These are phyloP conservation scores for Centropus bengalensis DNA, from an alignment of 2,113 vertebrate species.

Conservation along the genomic window DNA sequence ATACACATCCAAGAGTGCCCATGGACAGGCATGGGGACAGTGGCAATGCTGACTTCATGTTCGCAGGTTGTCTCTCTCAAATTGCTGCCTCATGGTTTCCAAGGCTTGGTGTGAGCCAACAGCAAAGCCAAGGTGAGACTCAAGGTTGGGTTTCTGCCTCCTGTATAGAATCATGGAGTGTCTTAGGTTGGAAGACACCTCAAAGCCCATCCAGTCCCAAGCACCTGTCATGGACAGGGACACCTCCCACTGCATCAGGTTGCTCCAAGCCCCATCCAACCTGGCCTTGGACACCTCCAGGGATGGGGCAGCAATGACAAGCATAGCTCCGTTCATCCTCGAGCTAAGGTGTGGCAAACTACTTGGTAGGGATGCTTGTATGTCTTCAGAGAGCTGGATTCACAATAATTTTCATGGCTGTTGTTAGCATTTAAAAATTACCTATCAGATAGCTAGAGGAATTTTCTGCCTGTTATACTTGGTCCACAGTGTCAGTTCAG, in stretches of 20 bases:
- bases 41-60: fast-evolving
- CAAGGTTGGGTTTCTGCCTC: neutral
- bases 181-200: too few species aligned
- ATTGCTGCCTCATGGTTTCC: neutral
- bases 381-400: neutral
- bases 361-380: fast-evolving
- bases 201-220: too few species aligned
- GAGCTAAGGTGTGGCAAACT: neutral
- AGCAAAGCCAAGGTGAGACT: neutral
- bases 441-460: neutral
- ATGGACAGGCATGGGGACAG: neutral
- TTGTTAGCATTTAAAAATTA: neutral
- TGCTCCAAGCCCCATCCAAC: too few species aligned
- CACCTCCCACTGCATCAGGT: too few species aligned
- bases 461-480: neutral
- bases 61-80: fast-evolving
- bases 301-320: too few species aligned
- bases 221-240: too few species aligned
- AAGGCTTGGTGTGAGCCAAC: neutral
- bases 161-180: too few species aligned
- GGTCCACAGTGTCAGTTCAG: neutral
- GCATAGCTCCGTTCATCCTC: fast-evolving
- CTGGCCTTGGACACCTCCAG: too few species aligned
- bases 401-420: neutral
- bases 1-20: fast-evolving